These are phyloP conservation scores for Abscondita cerata DNA, from an alignment of 2,888 invertebrate species.

Conservation along the genomic window DNA sequence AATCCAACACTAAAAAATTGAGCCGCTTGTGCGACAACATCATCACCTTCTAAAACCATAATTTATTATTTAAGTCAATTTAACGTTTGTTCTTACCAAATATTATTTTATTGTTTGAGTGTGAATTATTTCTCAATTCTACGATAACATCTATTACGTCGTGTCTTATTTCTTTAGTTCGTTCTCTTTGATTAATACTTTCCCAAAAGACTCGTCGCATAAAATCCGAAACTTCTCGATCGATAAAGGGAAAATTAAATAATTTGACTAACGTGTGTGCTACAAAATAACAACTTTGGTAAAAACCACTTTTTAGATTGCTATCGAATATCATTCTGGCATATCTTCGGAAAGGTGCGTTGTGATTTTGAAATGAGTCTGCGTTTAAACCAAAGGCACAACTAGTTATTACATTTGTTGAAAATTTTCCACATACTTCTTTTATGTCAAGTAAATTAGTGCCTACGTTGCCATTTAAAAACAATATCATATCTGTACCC, in stretches of 20 bases:
- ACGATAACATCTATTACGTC: slow-evolving; percentile 52
- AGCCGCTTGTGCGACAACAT: slow-evolving; percentile 65
- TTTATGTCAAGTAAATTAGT: slow-evolving; percentile 45
- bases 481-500: slow-evolving; percentile 45
- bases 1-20: slow-evolving; percentile 69
- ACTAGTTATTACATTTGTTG: slow-evolving; percentile 59
- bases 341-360: slow-evolving; percentile 54
- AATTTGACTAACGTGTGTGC: slow-evolving; percentile 40
- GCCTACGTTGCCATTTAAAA: slow-evolving; percentile 54
- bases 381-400: slow-evolving; percentile 59
- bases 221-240: slow-evolving; percentile 42
- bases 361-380: slow-evolving; percentile 52
- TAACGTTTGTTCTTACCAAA: too few species aligned
- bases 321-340: slow-evolving; percentile 52
- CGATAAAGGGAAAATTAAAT: slow-evolving; percentile 45
- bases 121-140: slow-evolving; percentile 11
- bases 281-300: slow-evolving; percentile 46
- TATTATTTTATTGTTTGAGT: slow-evolving; percentile 16
- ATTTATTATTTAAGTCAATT: too few species aligned
- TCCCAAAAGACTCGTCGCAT: slow-evolving; percentile 47
- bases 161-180: slow-evolving; percentile 42
- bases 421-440: slow-evolving; percentile 54
- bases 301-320: slow-evolving; percentile 41
- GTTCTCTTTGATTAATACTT: slow-evolving; percentile 45
- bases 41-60: slow-evolving; percentile 62